Base-by-base conservation (phyloP, 2,113 vertebrate species). In the Python bivittatus region DNA sequence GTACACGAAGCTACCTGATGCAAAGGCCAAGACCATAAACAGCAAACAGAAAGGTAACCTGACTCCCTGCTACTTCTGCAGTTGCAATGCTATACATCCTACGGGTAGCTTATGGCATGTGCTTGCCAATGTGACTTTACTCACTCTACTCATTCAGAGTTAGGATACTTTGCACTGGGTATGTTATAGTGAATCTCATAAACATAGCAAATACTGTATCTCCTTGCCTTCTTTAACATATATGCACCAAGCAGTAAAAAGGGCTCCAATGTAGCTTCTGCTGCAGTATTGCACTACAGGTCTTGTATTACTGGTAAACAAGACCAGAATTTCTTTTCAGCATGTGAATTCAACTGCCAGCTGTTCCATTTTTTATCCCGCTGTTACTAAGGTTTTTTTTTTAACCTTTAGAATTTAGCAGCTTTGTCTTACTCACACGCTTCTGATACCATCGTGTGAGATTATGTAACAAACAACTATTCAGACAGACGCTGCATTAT, bases 401-500 rank as follows among this genome's bases (percentile, higher is more conserved):
- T 44, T 48, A 23, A 33, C 83, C 42, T 87, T 88, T 42, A 83
- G 79, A 90, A 56, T 83, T 79, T 90, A 83, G 52, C 68, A 79
- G 17, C 56, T 94, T 20, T 5, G 57, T 54, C 86, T 95, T 15
- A 56, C 68, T 93, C 64, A 88, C 85, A n/a, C 79, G 93, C n/a
- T 54, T 94, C 0, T 0, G 52, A 90, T 88, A 84, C 57, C 92
- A 83, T 90, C 89, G 79, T 38, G 1, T 88, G 91, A 95, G 91
- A 93, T 89, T 94, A 94, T 94, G 90, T 42, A 44, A 9, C 92
- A 95, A 72, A 92, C 23, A 29, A 94, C 89, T 90, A 92, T 93
- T 93, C 0, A 1, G 89, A 58, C 22, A 42, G 94, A 94, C 61
- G 48, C 89, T 94, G 57, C 91, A 92, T 96, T 95, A 96, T 97